Percentiles rank a stretch among this genome's conserved stretches.
Conservation (phyloP, 2,797 vertebrate genomes). For the Onychomys arenicola region DNA sequence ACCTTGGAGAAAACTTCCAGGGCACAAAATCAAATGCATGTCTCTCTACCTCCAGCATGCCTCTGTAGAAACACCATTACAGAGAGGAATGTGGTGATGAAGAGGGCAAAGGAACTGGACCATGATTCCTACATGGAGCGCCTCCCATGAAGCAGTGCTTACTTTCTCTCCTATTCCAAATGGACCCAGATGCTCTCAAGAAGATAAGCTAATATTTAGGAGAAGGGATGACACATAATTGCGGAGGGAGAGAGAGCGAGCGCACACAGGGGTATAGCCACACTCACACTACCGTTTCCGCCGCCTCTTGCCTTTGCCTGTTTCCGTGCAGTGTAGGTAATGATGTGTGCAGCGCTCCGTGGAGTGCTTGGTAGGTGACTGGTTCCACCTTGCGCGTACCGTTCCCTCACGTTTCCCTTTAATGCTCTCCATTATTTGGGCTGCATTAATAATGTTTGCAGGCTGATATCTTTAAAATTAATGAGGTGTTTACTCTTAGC, state of each 20-base stretch:
- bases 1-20: neutral
- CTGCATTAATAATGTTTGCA: slow-evolving; percentile 85
- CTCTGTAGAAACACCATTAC: neutral
- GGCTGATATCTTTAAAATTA: slow-evolving; percentile 88
- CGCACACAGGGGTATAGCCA: accelerated
- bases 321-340: slow-evolving; percentile 77
- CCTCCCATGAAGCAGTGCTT: neutral
- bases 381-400: slow-evolving; percentile 68
- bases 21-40: accelerated
- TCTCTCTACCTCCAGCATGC: neutral
- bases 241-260: too few relatives aligned
- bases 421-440: slow-evolving; percentile 81
- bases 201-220: slow-evolving; percentile 26
- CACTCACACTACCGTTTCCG: neutral
- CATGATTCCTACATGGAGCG: neutral
- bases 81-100: neutral
- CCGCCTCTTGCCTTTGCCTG: slow-evolving; percentile 10
- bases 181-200: neutral
- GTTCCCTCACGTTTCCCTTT: slow-evolving; percentile 79
- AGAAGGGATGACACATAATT: neutral
- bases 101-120: neutral
- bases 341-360: slow-evolving; percentile 69
- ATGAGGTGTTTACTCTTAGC: slow-evolving; percentile 87
- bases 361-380: slow-evolving; percentile 77
- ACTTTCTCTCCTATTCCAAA: neutral